Evolutionary conservation across 2,888 invertebrate species (phyloP).

Genomic region (Molorchus minor): DNA sequence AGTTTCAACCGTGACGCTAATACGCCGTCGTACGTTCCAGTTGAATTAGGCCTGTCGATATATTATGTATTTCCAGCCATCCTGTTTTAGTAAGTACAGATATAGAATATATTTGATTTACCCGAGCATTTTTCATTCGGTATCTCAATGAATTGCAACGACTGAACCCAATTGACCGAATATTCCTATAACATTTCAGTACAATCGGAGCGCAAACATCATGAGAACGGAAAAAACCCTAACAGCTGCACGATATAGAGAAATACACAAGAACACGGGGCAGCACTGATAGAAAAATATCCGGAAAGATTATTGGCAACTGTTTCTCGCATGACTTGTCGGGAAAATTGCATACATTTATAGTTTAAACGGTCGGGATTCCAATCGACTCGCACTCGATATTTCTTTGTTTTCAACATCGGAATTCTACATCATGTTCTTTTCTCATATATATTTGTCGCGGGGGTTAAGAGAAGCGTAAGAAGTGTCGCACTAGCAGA

Average conservation of each 20-base stretch:
- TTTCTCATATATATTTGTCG: slow-evolving; percentile 46
- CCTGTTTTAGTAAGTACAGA: too few species aligned
- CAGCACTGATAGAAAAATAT: slow-evolving; percentile 43
- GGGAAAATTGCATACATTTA: slow-evolving; percentile 48
- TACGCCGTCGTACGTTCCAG: too few species aligned
- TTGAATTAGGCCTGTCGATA: too few species aligned
- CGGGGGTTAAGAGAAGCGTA: slow-evolving; percentile 36
- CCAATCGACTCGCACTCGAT: slow-evolving; percentile 33
- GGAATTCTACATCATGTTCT: slow-evolving; percentile 41
- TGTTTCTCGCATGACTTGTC: slow-evolving; percentile 47
- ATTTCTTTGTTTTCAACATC: slow-evolving; percentile 36
- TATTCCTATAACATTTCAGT: too few species aligned
- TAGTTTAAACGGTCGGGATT: slow-evolving; percentile 37
- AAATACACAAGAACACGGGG: slow-evolving; percentile 35
- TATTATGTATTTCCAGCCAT: too few species aligned
- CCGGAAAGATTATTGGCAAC: slow-evolving; percentile 38
- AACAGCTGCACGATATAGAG: slow-evolving; percentile 17
- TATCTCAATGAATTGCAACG: too few species aligned
- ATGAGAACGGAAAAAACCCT: too few species aligned
- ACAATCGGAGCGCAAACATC: too few species aligned
- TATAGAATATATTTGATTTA: too few species aligned
- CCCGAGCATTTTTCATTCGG: too few species aligned
- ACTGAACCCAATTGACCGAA: too few species aligned
- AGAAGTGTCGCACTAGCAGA: slow-evolving; percentile 36
- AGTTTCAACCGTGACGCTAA: too few species aligned